These are phyloP conservation scores for Prosopocoilus inquinatus DNA, from an alignment of 2,888 invertebrate genomes.

Conservation along the genomic window DNA sequence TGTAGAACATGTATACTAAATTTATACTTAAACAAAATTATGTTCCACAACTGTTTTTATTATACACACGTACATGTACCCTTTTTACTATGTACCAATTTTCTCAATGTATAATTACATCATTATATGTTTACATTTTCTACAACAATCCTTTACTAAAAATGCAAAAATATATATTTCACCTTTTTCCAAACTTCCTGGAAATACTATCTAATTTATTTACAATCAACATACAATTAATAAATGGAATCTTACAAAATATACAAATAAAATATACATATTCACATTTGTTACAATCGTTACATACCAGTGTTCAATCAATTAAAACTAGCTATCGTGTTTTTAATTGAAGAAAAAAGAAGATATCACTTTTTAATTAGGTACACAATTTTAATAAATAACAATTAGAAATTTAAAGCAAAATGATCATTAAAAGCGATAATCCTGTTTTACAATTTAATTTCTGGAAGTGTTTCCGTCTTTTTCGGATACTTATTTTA, in stretches of 20 bases:
- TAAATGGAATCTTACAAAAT: neutral
- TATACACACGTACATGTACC: too few relatives aligned
- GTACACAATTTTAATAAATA: slow-evolving; percentile 1
- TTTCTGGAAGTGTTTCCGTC: too few relatives aligned
- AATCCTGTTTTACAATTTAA: too few relatives aligned
- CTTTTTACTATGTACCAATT: neutral
- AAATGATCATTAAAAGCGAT: too few relatives aligned
- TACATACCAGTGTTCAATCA: neutral
- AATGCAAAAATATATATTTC: neutral
- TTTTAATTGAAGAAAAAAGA: neutral
- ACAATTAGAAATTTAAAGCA: neutral
- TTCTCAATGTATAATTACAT: neutral
- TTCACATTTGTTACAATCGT: neutral
- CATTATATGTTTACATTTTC: neutral
- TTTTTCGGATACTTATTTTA: too few relatives aligned
- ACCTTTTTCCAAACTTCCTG: too few relatives aligned
- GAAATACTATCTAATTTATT: too few relatives aligned
- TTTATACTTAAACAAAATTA: neutral
- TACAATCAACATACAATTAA: neutral
- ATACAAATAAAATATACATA: neutral
- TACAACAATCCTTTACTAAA: neutral
- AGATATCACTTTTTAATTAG: neutral
- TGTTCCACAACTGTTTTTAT: neutral
- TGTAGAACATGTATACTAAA: too few relatives aligned
- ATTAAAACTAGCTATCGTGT: neutral